Evolutionary conservation across 2,888 invertebrate species (phyloP).

Genomic region (Pheosia gnoma): DNA sequence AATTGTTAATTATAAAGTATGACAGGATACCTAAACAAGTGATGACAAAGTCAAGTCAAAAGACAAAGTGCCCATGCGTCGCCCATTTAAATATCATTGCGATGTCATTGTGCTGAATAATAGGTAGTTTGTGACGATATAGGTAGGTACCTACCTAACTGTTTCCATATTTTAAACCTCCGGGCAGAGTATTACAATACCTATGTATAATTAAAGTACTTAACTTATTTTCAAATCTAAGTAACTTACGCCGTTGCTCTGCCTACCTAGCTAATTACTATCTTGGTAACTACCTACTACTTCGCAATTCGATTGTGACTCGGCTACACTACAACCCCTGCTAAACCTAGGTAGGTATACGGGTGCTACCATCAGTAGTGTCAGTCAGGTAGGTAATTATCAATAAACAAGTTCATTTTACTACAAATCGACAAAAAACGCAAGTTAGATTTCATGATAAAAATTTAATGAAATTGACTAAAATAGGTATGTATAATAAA

Average conservation of each 20-base stretch:
- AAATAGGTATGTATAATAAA: neutral
- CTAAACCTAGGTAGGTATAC: no score
- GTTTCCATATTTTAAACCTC: no score
- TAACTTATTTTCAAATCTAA: no score
- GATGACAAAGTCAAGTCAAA: neutral
- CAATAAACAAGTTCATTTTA: neutral
- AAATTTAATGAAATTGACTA: neutral
- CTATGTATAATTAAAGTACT: no score
- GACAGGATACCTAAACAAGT: conserved; percentile 5
- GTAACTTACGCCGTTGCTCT: no score
- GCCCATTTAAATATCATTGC: neutral
- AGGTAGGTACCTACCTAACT: no score
- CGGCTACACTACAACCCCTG: no score
- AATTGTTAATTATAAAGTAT: conserved; percentile 3
- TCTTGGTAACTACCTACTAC: no score
- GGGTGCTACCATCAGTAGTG: neutral
- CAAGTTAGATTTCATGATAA: neutral
- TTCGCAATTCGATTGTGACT: no score
- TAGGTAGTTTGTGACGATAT: neutral
- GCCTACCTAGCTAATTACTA: no score
- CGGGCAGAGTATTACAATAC: no score
- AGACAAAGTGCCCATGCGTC: neutral
- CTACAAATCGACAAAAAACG: neutral
- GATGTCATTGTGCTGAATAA: neutral
- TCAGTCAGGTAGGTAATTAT: no score